Evolutionary conservation across 2,797 vertebrate species (phyloP), one percentile per base, ranked within the genome.

Genomic region (Staurois parvus): DNA sequence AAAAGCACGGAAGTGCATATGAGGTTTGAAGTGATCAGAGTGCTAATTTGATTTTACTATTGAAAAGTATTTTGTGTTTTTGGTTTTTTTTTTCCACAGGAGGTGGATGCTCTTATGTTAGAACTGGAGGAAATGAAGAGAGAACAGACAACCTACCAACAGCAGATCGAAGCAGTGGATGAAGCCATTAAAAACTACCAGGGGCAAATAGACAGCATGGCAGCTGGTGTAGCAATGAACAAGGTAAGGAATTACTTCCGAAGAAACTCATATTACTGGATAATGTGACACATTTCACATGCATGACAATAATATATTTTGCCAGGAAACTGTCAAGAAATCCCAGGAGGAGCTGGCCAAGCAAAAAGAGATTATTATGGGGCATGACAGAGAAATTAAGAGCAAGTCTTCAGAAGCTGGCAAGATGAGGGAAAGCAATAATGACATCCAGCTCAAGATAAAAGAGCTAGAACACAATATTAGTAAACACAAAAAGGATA

Each of bases 381-480:
- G 93, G 37, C 96, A 97, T 56, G 95, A 97, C 88, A 93, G 95
- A 79, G 95, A 95, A 56, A 96, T 99, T 89, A 96, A 96, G 94
- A 92, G 73, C 5, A 99, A 97, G 89, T 94, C 77, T 32, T 87
- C 89, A 13, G 96, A 97, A 89, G 91, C 92, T 1, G 91, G 88
- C 78, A 94, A 94, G 72, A 91, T 96, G 29, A 92, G 92, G 76
- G 95, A 96, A 85, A 92, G 95, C 89, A 97, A 91, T 88, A 99
- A 98, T 45, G 95, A 97, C 28, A 91, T 94, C 9, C 96, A 97
- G 83, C 94, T 99, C 82, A 96, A 97, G 91, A 91, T 98, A 89
- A 97, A 98, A 91, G 95, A 96, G 84, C 88, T 97, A 67, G 96
- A 98, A 6, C 95, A 99, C 89, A 94, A 94, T 84, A 97, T 99